These are phyloP conservation scores for Odobenus rosmarus DNA, from an alignment of 2,113 vertebrate genomes.

Conservation along the genomic window DNA sequence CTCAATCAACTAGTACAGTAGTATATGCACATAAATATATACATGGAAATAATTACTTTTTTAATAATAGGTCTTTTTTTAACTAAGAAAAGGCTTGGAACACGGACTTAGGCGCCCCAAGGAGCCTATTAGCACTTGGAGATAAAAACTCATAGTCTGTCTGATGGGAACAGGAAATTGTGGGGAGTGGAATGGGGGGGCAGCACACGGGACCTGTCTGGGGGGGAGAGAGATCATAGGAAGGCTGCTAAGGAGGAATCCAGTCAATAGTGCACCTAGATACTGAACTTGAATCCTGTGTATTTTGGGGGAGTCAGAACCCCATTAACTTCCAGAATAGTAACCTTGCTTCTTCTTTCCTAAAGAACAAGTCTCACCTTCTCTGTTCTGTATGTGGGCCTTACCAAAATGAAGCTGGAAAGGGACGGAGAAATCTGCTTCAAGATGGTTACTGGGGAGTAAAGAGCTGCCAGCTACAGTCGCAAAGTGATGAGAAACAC, in stretches of 20 bases:
- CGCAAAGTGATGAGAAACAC: neutral
- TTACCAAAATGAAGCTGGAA: neutral
- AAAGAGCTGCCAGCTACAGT: neutral
- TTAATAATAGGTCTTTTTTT: neutral
- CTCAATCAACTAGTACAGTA: neutral
- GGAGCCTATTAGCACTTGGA: neutral
- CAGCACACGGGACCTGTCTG: neutral
- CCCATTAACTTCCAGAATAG: neutral
- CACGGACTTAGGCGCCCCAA: neutral
- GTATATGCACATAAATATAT: neutral
- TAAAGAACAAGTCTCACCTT: neutral
- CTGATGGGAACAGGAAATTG: neutral
- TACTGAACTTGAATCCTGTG: neutral
- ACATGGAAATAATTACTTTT: neutral
- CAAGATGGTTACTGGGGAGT: neutral
- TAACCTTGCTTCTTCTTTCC: conserved; percentile 10
- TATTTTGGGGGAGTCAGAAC: neutral
- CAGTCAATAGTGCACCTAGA: neutral
- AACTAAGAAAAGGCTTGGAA: neutral
- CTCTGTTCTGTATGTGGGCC: neutral
- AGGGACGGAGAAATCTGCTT: neutral
- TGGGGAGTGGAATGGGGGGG: neutral
- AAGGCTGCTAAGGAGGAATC: neutral
- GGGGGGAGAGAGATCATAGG: neutral
- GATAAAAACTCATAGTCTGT: neutral